Percentiles rank a stretch among this genome's conserved stretches.
phyloP scores from a whole-genome alignment of 2,888 invertebrate species.

The Linhomoeus sp. region DNA sequence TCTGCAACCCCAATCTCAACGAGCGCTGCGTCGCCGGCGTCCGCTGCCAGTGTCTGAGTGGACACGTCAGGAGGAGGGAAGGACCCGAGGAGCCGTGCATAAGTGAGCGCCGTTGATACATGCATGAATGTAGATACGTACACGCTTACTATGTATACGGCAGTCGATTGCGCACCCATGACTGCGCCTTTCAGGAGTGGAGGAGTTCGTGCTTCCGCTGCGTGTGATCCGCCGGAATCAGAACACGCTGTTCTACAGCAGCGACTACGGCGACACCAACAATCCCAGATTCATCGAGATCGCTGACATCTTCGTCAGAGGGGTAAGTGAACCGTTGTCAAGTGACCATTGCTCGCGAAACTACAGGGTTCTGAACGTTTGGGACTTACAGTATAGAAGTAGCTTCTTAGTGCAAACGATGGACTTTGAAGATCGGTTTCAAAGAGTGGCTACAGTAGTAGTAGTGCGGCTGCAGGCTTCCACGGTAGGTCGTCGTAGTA shows the following conservation, averaged over 20 bases:
- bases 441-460: too few relatives aligned
- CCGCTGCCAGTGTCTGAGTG: constrained; percentile 21
- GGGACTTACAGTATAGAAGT: too few relatives aligned
- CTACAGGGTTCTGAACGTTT: too few relatives aligned
- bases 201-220: constrained; percentile 16
- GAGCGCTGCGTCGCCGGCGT: constrained; percentile 22
- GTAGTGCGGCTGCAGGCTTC: too few relatives aligned
- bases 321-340: too few relatives aligned
- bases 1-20: constrained; percentile 5
- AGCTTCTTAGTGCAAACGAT: too few relatives aligned
- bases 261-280: constrained; percentile 18
- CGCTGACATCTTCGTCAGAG: constrained; percentile 15
- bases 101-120: constrained; percentile 13
- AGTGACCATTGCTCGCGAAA: too few relatives aligned
- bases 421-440: too few relatives aligned
- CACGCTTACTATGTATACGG: constrained; percentile 20
- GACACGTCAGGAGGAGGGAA: constrained; percentile 16
- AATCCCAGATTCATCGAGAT: constrained; percentile 22
- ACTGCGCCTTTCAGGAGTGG: constrained; percentile 7
- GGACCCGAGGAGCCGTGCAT: constrained; percentile 15
- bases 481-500: too few relatives aligned
- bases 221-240: constrained; percentile 15
- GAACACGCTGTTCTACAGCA: constrained; percentile 20
- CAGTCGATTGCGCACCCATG: too few relatives aligned
- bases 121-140: constrained; percentile 17